Percentiles rank a stretch among this genome's conserved stretches.
Evolutionary conservation across 2,113 vertebrate genomes (phyloP).

Genomic region (Hyaena hyaena): DNA sequence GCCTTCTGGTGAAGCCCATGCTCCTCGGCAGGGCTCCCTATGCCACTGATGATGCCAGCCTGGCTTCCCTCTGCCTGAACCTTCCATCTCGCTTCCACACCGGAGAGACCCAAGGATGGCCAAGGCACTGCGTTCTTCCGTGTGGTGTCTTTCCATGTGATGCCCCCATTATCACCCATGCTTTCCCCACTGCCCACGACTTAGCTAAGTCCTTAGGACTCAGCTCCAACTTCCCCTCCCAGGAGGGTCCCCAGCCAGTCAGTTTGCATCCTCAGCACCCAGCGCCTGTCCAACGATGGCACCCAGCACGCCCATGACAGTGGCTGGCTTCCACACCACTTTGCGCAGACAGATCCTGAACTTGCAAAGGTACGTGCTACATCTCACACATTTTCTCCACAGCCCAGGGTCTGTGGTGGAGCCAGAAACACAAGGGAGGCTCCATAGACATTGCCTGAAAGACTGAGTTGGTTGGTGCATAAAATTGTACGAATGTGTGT

Average conservation of each 20-base stretch:
- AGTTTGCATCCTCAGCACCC: background rate
- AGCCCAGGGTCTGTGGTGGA: background rate
- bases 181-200: background rate
- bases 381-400: background rate
- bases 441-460: background rate
- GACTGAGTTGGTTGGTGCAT: background rate
- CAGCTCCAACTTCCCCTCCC: background rate
- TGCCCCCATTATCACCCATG: background rate
- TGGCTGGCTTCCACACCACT: background rate
- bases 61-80: background rate
- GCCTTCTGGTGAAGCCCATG: background rate
- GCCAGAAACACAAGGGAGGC: background rate
- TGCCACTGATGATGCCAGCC: background rate
- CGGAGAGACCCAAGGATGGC: background rate
- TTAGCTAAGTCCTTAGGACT: background rate
- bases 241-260: background rate
- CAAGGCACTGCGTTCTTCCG: background rate
- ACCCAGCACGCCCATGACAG: accelerated
- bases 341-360: background rate
- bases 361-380: accelerated
- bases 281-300: background rate
- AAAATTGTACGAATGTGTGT: background rate
- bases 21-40: background rate
- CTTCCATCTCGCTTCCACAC: background rate
- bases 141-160: accelerated